Conservation (phyloP, 2,888 invertebrate species). For the Agrochola litura region DNA sequence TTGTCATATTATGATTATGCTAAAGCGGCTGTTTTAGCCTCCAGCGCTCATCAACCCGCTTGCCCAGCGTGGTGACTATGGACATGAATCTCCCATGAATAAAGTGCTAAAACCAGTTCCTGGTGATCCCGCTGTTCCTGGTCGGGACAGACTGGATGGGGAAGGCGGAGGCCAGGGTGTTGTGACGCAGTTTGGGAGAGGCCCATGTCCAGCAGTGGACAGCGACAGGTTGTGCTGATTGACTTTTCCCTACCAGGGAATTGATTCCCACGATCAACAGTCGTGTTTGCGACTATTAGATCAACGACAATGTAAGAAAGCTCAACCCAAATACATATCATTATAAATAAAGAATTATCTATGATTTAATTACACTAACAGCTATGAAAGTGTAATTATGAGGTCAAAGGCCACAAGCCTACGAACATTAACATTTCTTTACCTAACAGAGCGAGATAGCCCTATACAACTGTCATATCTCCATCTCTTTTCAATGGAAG, state of each 20-base stretch:
- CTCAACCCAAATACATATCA: not conserved
- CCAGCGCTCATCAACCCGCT: too few relatives aligned
- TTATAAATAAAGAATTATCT: slow-evolving; percentile 16
- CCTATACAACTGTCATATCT: slow-evolving; percentile 8
- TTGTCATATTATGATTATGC: too few relatives aligned
- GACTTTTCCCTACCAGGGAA: not conserved
- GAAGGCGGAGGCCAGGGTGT: too few relatives aligned
- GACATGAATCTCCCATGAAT: too few relatives aligned
- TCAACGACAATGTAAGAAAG: not conserved
- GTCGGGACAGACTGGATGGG: too few relatives aligned
- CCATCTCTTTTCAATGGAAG: slow-evolving; percentile 18
- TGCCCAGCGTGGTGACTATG: too few relatives aligned
- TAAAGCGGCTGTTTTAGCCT: too few relatives aligned
- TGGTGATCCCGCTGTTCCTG: too few relatives aligned
- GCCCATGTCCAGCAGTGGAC: too few relatives aligned
- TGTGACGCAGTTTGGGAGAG: too few relatives aligned
- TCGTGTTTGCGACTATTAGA: not conserved
- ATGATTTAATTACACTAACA: slow-evolving; percentile 16
- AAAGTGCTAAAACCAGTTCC: too few relatives aligned
- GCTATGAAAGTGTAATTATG: slow-evolving; percentile 33
- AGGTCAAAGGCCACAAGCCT: slow-evolving; percentile 34
- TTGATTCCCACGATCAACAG: not conserved
- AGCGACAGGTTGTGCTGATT: too few relatives aligned
- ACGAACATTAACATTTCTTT: not conserved
- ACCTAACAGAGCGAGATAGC: slow-evolving; percentile 3